Base-by-base conservation (phyloP, 1,140 invertebrate species). In the Drosophila pruinosa region DNA sequence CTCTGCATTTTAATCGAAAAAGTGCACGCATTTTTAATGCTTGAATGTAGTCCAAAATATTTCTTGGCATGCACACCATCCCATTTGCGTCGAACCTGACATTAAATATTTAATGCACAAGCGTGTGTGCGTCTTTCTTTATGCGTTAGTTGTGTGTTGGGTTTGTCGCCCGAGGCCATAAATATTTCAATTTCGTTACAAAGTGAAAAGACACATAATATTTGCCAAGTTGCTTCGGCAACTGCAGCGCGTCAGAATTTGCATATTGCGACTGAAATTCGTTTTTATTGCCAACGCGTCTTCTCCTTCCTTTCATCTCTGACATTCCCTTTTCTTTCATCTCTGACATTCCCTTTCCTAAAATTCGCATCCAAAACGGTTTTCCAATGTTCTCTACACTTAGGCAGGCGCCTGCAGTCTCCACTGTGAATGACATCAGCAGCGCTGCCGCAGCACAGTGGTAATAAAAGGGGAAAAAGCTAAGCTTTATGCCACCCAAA, bases 131-230 rank as follows among this genome's bases (percentile, higher is more conserved):
- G 19, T 64, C 50, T 38, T 67, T 54, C 39, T 59, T 52, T 63
- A 63, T 74, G 36, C 21, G 22, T 56, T 61, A 38, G 41, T 47
- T 62, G 31, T 45, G 17, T 75, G 67, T 78, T 72, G 73, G 54
- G 73, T 73, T 77, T 74, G 78, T 77, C 79, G 79, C 75, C 79
- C 54, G 63, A 63, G 81, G 69, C 71, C 81, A 86, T 85, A 80
- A 77, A 85, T 74, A 77, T 86, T 80, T 85, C 77, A 70, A 68
- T 73, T 82, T 78, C 58, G 50, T 80, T 64, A 64, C 64, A 63
- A 75, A 79, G 17, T 31, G 7, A 17, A 65, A 45, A 41, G 41
- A 61, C 39, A 63, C 26, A 34, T 31, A 47, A 39, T 39, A 52
- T 61, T 61, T 59, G 54, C 52, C 10, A 39, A 34, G n/a, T 34